A percentile compares a stretch with the other conserved stretches of the same genome.
Conservation (phyloP, 2,113 vertebrate species). For the Uria aalge region DNA sequence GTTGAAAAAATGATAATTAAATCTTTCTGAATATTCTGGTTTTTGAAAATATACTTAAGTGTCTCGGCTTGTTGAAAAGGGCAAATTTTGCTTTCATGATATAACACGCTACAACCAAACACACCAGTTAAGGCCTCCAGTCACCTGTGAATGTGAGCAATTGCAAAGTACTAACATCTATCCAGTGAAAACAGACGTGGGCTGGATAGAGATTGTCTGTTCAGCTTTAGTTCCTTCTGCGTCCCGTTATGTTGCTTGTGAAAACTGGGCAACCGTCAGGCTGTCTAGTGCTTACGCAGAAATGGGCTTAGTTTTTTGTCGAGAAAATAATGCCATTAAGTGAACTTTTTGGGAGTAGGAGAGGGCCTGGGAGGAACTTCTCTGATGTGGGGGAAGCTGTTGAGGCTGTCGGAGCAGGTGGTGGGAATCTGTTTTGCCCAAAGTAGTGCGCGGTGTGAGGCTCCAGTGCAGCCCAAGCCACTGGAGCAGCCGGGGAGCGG, state of each 20-base stretch:
- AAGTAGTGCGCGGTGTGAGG: accelerated
- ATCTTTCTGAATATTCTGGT: background rate
- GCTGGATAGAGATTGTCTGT: background rate
- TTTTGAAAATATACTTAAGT: background rate
- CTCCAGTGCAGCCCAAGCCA: too few relatives aligned
- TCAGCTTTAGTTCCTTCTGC: background rate
- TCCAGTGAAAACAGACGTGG: background rate
- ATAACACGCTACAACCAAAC: background rate
- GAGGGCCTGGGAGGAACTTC: background rate
- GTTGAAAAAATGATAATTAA: background rate
- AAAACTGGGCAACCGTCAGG: background rate
- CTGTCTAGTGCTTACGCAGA: background rate
- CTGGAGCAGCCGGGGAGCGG: accelerated
- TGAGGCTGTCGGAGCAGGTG: background rate
- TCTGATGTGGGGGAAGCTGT: background rate
- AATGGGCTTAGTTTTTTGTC: background rate
- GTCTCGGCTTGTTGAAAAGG: background rate
- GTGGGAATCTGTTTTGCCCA: background rate
- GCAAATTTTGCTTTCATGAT: background rate
- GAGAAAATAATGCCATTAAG: background rate
- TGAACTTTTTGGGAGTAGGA: background rate
- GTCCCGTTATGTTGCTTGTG: background rate
- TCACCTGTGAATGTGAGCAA: background rate
- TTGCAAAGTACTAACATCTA: background rate
- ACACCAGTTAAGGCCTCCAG: background rate